Percentiles rank a stretch among this genome's conserved stretches.
These are phyloP conservation scores for Stenoptilia bipunctidactyla DNA, from an alignment of 2,888 invertebrate genomes.

Conservation along the genomic window DNA sequence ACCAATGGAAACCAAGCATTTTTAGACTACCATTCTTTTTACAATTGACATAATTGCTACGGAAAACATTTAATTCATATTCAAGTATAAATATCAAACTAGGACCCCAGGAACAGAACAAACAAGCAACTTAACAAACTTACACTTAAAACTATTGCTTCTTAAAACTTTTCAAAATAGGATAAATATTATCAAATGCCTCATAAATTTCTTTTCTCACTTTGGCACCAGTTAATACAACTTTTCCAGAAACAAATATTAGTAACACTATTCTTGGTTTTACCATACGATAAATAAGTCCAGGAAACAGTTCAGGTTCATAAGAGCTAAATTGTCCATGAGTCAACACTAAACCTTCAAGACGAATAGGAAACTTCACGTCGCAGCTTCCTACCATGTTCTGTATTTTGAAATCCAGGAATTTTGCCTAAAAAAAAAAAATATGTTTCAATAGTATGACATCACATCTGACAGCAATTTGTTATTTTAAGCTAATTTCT, in stretches of 20 bases:
- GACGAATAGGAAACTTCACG: slow-evolving; percentile 81
- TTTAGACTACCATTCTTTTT: no score
- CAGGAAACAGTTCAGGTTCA: slow-evolving; percentile 98
- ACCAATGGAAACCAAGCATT: no score
- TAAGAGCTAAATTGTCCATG: slow-evolving; percentile 88
- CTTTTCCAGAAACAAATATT: slow-evolving; percentile 99
- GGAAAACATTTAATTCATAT: no score
- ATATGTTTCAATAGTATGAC: slow-evolving; percentile 2
- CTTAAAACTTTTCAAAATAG: slow-evolving; percentile 95
- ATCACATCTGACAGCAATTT: no score
- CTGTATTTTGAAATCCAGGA: slow-evolving; percentile 85
- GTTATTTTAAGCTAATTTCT: no score
- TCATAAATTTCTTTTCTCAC: slow-evolving; percentile 93
- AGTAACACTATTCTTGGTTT: slow-evolving; percentile 96
- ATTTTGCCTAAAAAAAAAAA: slow-evolving; percentile 76
- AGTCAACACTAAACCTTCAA: slow-evolving; percentile 79
- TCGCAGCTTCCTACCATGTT: slow-evolving; percentile 86
- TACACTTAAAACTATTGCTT: slow-evolving; percentile 73
- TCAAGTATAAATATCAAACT: no score
- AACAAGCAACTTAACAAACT: no score
- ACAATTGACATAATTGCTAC: no score
- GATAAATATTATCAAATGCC: slow-evolving; percentile 96
- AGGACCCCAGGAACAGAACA: no score
- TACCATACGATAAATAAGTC: slow-evolving; percentile 98
- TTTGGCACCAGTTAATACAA: slow-evolving; percentile 98